A percentile compares a stretch with the other conserved stretches of the same genome.
phyloP scores from a whole-genome alignment of 2,113 vertebrate genomes.

The Poecile atricapillus region DNA sequence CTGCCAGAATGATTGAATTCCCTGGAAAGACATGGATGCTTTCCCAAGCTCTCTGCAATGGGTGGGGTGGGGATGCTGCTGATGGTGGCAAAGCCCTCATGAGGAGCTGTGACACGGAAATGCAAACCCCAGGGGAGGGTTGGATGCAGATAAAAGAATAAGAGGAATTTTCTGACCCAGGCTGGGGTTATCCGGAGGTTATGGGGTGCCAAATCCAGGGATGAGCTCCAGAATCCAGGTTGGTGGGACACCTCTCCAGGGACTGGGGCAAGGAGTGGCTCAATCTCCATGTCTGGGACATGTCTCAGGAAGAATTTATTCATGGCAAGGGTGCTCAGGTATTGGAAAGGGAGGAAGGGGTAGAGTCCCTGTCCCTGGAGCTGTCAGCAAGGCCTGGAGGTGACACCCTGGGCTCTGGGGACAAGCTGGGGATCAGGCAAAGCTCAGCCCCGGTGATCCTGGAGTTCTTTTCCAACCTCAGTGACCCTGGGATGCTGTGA shows the following conservation, averaged over 20 bases:
- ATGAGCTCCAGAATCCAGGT: neutral
- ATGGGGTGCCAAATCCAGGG: neutral
- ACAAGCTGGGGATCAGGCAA: neutral
- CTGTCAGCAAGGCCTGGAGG: neutral
- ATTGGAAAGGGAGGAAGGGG: neutral
- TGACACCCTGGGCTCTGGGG: neutral
- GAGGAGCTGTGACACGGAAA: neutral
- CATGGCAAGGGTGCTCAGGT: neutral
- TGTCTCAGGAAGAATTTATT: neutral
- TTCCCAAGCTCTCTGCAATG: neutral
- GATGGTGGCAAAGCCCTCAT: neutral
- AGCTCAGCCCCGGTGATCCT: neutral
- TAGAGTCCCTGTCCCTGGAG: neutral
- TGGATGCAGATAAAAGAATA: neutral
- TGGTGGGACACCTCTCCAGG: neutral
- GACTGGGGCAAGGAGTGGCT: neutral
- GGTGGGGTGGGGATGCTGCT: neutral
- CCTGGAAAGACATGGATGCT: neutral
- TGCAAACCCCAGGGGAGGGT: neutral
- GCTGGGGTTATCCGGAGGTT: neutral
- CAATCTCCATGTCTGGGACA: accelerated
- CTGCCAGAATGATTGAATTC: neutral
- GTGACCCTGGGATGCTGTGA: neutral
- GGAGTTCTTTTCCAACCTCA: neutral
- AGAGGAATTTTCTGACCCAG: neutral